Percentiles rank a stretch among this genome's conserved stretches.
Evolutionary conservation across 2,113 vertebrate genomes (phyloP).

Genomic region (Erythrolamprus reginae): DNA sequence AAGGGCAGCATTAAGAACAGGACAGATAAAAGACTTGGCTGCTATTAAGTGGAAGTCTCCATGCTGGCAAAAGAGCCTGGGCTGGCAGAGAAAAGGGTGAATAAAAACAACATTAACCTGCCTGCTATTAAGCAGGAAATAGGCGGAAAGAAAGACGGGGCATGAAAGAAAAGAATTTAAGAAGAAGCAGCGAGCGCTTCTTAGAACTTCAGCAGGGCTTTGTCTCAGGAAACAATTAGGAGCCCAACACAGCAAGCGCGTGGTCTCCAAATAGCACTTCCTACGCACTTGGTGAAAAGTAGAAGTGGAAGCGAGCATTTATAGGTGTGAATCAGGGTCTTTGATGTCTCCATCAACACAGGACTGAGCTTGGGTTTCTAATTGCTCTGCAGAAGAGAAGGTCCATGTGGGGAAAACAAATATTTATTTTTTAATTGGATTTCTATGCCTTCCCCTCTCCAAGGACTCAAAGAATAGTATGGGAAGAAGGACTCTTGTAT

Average conservation of each 20-base stretch:
- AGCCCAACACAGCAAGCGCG: conserved; percentile 4
- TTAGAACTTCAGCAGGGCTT: conserved; percentile 28
- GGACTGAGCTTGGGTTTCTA: background rate
- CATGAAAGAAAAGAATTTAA: background rate
- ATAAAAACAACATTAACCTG: conserved; percentile 26
- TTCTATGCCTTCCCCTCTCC: no score
- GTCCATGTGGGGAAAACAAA: no score
- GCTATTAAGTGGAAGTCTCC: conserved; percentile 37
- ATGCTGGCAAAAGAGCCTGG: background rate
- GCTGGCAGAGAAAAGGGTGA: background rate
- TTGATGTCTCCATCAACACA: background rate
- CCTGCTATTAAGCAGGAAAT: conserved; percentile 20
- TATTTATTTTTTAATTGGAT: no score
- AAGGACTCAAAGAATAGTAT: background rate
- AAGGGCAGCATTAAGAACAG: conserved; percentile 2
- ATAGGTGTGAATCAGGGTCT: conserved; percentile 16
- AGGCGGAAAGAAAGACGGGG: background rate
- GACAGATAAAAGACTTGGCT: conserved; percentile 27
- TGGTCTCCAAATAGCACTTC: conserved; percentile 42
- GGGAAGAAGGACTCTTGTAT: background rate
- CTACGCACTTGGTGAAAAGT: conserved; percentile 13
- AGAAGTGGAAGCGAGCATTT: background rate
- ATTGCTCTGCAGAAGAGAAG: background rate
- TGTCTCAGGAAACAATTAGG: conserved; percentile 38
- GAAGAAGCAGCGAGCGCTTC: background rate